Conservation (phyloP, 2,888 invertebrate genomes). For the Atrina japonica region DNA sequence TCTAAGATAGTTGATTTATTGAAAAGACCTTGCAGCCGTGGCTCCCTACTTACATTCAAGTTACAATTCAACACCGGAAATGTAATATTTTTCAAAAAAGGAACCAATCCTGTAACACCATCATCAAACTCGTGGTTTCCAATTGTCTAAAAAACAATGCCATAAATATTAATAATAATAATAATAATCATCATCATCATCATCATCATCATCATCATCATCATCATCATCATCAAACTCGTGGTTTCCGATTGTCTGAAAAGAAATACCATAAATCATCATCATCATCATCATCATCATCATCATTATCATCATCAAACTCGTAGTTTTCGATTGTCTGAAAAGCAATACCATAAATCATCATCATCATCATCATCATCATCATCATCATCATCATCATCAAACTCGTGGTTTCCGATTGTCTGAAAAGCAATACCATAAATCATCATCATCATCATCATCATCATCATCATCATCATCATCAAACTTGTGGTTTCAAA, state of each 20-base stretch:
- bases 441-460: no score
- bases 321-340: conserved; percentile 83
- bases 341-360: background rate
- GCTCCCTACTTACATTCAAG: conserved; percentile 80
- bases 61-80: conserved; percentile 90
- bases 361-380: background rate
- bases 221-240: no score
- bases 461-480: no score
- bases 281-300: no score
- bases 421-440: conserved; percentile 55
- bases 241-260: conserved; percentile 86
- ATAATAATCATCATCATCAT: background rate
- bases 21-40: conserved; percentile 78
- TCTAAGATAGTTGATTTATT: conserved; percentile 86
- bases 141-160: conserved; percentile 84
- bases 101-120: conserved; percentile 87
- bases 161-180: background rate
- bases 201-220: background rate
- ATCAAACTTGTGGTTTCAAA: no score
- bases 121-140: conserved; percentile 97
- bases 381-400: conserved; percentile 2
- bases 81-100: conserved; percentile 86
- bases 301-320: no score
- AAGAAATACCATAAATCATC: no score
- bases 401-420: no score